A percentile compares a stretch with the other conserved stretches of the same genome.
Evolutionary conservation across 1,140 invertebrate species (phyloP).

Genomic region (Chironomus tepperi): DNA sequence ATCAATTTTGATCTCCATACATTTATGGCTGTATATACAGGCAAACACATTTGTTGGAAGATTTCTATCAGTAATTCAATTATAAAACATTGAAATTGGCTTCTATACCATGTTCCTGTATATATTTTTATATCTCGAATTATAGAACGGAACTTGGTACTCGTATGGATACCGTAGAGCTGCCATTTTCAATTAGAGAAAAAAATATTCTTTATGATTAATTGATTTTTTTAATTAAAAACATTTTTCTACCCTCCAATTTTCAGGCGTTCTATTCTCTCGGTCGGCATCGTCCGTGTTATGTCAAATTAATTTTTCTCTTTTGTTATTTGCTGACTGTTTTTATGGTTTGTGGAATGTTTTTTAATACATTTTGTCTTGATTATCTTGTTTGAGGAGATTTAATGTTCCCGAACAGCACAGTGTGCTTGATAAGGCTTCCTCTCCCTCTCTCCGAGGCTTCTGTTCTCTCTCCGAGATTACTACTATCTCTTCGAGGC

Average conservation of each 20-base stretch:
- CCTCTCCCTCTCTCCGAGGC: too few species aligned
- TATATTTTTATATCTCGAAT: too few species aligned
- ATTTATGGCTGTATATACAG: too few species aligned
- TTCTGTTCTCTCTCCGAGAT: too few species aligned
- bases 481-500: too few species aligned
- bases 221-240: slow-evolving; percentile 13
- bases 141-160: not conserved
- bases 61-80: slow-evolving; percentile 11
- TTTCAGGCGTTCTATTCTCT: not conserved
- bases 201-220: not conserved
- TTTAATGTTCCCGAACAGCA: too few species aligned
- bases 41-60: too few species aligned
- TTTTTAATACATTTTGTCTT: too few species aligned
- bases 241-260: not conserved
- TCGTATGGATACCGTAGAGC: not conserved
- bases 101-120: not conserved
- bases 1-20: too few species aligned
- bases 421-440: too few species aligned
- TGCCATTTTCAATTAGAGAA: slow-evolving; percentile 2
- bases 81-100: slow-evolving; percentile 1
- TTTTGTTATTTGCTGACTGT: not conserved
- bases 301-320: slow-evolving; percentile 4
- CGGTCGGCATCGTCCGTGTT: not conserved
- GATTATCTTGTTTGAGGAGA: too few species aligned
- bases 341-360: not conserved